These are phyloP conservation scores for Euura saliciscinereae DNA, from an alignment of 1,140 invertebrate genomes.

Conservation along the genomic window DNA sequence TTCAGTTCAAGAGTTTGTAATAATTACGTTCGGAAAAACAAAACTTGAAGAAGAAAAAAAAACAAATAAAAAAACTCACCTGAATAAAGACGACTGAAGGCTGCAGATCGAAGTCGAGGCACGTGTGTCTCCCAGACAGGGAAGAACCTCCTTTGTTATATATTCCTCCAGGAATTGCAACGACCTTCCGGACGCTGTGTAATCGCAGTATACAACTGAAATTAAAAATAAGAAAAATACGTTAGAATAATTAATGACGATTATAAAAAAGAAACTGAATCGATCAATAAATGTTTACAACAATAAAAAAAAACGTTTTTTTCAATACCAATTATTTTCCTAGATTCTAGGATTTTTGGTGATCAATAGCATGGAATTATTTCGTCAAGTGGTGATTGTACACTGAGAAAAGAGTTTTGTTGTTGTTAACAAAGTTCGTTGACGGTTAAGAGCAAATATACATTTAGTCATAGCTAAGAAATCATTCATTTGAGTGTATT, in stretches of 20 bases:
- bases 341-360: too few species aligned
- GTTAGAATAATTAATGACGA: background rate
- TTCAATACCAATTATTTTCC: background rate
- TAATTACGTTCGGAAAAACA: too few species aligned
- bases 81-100: conserved; percentile 85
- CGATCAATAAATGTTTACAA: background rate
- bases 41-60: too few species aligned
- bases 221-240: conserved; percentile 43
- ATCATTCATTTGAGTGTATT: too few species aligned
- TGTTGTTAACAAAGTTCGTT: too few species aligned
- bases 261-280: conserved; percentile 5
- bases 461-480: too few species aligned
- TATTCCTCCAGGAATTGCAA: conserved; percentile 90
- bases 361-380: too few species aligned
- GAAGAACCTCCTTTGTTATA: conserved; percentile 80
- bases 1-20: too few species aligned
- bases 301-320: background rate
- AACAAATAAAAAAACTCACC: conserved; percentile 60
- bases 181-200: conserved; percentile 80
- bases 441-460: too few species aligned
- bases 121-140: conserved; percentile 85
- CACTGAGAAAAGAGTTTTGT: too few species aligned
- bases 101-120: conserved; percentile 85
- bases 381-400: too few species aligned
- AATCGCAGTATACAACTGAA: conserved; percentile 85